A percentile compares a stretch with the other conserved stretches of the same genome.
These are phyloP conservation scores for Paralinhomoeus sp. DNA, from an alignment of 2,888 invertebrate genomes.

Conservation along the genomic window DNA sequence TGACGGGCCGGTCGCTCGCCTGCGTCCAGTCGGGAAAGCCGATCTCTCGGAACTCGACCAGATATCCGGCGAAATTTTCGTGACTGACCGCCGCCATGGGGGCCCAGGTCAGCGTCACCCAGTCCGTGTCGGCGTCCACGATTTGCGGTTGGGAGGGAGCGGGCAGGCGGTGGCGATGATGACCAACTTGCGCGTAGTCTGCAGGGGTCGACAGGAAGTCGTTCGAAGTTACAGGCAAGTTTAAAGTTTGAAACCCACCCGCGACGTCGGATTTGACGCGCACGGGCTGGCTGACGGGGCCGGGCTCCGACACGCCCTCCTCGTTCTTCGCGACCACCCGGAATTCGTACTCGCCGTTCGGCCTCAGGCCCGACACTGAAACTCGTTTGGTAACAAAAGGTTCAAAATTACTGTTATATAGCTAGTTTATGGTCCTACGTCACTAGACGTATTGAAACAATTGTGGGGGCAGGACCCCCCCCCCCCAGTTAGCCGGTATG, in stretches of 20 bases:
- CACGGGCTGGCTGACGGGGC: constrained; percentile 10
- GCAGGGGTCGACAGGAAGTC: too few species aligned
- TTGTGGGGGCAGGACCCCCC: not conserved
- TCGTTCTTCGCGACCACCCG: constrained; percentile 18
- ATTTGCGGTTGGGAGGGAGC: constrained; percentile 7
- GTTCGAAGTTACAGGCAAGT: not conserved
- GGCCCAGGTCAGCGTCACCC: constrained; percentile 20
- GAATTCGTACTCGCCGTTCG: constrained; percentile 25
- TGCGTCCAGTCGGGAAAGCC: constrained; percentile 18
- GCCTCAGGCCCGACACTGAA: constrained; percentile 19
- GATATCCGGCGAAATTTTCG: constrained; percentile 14
- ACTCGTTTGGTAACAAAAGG: not conserved
- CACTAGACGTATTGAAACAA: too few species aligned
- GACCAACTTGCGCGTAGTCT: not conserved
- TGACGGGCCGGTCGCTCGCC: constrained; percentile 15
- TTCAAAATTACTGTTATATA: not conserved
- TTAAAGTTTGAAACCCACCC: not conserved
- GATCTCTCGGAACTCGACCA: constrained; percentile 20
- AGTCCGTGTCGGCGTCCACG: constrained; percentile 18
- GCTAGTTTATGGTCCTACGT: too few species aligned
- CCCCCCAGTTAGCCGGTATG: not conserved
- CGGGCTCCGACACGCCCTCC: constrained; percentile 14
- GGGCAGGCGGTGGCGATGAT: too few species aligned
- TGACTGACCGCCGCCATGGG: not conserved
- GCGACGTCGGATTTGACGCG: constrained; percentile 11